Base-by-base conservation (phyloP, 2,888 invertebrate species). In the Ophonus ardosiacus region DNA sequence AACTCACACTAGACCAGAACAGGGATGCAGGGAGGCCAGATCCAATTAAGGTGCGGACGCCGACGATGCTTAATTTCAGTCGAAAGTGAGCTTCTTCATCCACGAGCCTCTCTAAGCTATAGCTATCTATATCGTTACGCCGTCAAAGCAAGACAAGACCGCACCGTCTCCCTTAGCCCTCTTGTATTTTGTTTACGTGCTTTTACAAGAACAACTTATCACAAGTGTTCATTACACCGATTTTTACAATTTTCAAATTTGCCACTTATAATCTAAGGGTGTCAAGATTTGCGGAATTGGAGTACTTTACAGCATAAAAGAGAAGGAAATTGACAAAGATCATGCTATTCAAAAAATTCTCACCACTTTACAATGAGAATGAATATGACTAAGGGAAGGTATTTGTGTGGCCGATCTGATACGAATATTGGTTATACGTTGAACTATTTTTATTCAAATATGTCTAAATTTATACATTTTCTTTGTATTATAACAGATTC, bases 41-140 rank as follows among this genome's bases (percentile, higher is more conserved):
- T 83, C 83, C 83, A 83, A 83, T 83, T 83, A 83, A 83, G 83
- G 82, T 56, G 65, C 82, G 40, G 68, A 68, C 68, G 68, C 68
- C 31, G 81, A 61, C 57, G 74, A 61, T 83, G 74, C 76, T 83
- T 76, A 74, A 83, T 83, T 83, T 76, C 17, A 71, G 38, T 76
- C 61, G 76, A 83, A 59, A 76, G 21, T 83, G 61, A 76, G 76
- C 56, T 68, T 24, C 68, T 68, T 68, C 68, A 68, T 68, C 68
- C 38, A 63, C 21, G 21, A 24, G 21, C 24, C 63, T 63, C 63
- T 18, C 7, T 13, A 13, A 13, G 21, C 68, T 68, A 68, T 68
- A 65, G 63, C 68, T 68, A 68, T 68, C 68, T 68, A 68, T 68
- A 68, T 68, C 68, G 68, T 18, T 24, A 63, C 63, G 63, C 24